A percentile compares a stretch with the other conserved stretches of the same genome.
Evolutionary conservation across 2,797 vertebrate species (phyloP).

Genomic region (Chelon labrosus): DNA sequence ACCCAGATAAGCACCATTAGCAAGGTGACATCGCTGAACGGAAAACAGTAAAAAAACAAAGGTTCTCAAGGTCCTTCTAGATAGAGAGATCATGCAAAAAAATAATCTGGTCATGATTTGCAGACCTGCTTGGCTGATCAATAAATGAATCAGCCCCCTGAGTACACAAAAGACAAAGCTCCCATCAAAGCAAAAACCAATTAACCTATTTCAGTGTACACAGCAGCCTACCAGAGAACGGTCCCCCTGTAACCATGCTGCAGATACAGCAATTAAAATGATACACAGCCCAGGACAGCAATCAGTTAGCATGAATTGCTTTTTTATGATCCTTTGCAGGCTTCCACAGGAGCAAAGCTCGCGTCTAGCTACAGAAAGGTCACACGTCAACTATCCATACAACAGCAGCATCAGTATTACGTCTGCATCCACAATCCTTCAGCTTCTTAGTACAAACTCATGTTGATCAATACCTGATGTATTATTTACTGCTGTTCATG

Average conservation of each 20-base stretch:
- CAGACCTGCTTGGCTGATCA: constrained; percentile 31
- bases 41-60: constrained; percentile 1
- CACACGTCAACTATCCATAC: constrained; percentile 19
- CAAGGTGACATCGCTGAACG: constrained; percentile 1
- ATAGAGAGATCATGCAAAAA: constrained; percentile 17
- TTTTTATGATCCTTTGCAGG: constrained; percentile 56
- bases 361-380: constrained; percentile 39
- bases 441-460: constrained; percentile 30
- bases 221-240: constrained; percentile 26
- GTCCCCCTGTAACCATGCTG: constrained; percentile 22
- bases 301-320: constrained; percentile 54
- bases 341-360: constrained; percentile 19
- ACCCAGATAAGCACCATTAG: constrained; percentile 5
- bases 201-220: constrained; percentile 43
- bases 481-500: neutral
- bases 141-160: constrained; percentile 40
- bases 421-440: constrained; percentile 1
- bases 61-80: constrained; percentile 1
- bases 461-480: neutral
- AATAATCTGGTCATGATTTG: constrained; percentile 22
- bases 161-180: constrained; percentile 22
- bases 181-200: constrained; percentile 34
- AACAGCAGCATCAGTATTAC: constrained; percentile 10
- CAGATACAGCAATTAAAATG: constrained; percentile 59
- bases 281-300: constrained; percentile 37